Evolutionary conservation across 2,888 invertebrate genomes (phyloP).

Genomic region (Ganaspis brasiliensis): DNA sequence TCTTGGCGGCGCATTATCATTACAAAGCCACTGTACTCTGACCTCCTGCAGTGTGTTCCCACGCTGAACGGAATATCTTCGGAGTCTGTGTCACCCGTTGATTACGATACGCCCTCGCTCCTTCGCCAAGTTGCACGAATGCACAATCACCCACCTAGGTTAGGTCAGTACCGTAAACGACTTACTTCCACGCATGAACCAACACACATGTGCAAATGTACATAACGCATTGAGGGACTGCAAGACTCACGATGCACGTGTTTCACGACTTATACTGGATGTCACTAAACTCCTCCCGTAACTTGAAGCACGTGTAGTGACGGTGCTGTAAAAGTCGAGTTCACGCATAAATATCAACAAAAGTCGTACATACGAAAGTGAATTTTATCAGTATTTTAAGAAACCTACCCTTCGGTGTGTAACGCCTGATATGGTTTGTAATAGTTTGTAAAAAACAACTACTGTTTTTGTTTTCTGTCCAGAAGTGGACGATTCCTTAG

Average conservation of each 20-base stretch:
- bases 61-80: slow-evolving; percentile 73
- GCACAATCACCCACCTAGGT: slow-evolving; percentile 68
- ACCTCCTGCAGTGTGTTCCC: slow-evolving; percentile 76
- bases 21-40: slow-evolving; percentile 65
- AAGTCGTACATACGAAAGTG: no score
- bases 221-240: background rate
- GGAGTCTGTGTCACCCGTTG: slow-evolving; percentile 70
- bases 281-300: no score
- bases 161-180: slow-evolving; percentile 76
- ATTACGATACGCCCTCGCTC: slow-evolving; percentile 75
- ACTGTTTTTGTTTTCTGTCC: no score
- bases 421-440: no score
- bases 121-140: slow-evolving; percentile 59
- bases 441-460: no score
- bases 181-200: slow-evolving; percentile 70
- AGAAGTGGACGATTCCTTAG: no score
- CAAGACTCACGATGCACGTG: background rate
- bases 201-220: slow-evolving; percentile 51
- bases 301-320: no score
- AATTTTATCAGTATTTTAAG: no score
- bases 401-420: no score
- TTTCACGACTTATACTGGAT: no score
- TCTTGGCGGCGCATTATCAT: slow-evolving; percentile 60
- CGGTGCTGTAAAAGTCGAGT: no score
- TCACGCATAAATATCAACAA: no score